Evolutionary conservation across 1,140 invertebrate genomes (phyloP), one percentile per base, ranked within the genome.

Genomic region (Pseudomyrmex pallidus): DNA sequence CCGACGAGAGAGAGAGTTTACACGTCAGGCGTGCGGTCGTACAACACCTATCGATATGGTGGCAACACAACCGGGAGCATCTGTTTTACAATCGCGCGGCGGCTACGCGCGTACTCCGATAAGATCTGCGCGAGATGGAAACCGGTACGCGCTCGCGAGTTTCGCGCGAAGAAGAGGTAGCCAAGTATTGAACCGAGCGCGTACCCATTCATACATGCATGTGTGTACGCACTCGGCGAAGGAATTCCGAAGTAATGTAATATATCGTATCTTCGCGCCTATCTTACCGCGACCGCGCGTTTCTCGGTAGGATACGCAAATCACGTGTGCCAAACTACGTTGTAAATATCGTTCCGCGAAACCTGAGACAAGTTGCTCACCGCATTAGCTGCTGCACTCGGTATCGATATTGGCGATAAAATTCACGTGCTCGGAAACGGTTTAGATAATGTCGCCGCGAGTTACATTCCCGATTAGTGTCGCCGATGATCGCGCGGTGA

Each of bases 41-140:
- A 59, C 50, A 13, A 57, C 50, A 52, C n/a, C 25, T 22, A 56
- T 68, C 44, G 66, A 74, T 35, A 35, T 82, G 83, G 64, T 46
- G 64, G 73, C 59, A 59, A 73, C 70, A 86, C 56, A 66, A 87
- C 70, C 66, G 84, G 84, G 73, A 87, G 83, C 89, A 83, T 87
- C 72, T 86, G 85, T 74, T 86, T 88, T 85, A 85, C 82, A 90
- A 90, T 90, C 66, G 82, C 59, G n/a, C 77, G 25, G 35, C 5
- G 35, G 35, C 35, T 7, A 7, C 5, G 25, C 25, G 25, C 25
- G 3, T 25, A 25, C 3, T 8, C 15, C 44, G 91, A 91, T 91
- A 91, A 90, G 85, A 91, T 92, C 90, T 83, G 78, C 48, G 83
- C 52, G 83, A 89, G 83, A 77, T 86, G 67, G 64, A 62, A 91